Evolutionary conservation across 2,113 vertebrate species (phyloP).

Genomic region (Actinemys pallida): DNA sequence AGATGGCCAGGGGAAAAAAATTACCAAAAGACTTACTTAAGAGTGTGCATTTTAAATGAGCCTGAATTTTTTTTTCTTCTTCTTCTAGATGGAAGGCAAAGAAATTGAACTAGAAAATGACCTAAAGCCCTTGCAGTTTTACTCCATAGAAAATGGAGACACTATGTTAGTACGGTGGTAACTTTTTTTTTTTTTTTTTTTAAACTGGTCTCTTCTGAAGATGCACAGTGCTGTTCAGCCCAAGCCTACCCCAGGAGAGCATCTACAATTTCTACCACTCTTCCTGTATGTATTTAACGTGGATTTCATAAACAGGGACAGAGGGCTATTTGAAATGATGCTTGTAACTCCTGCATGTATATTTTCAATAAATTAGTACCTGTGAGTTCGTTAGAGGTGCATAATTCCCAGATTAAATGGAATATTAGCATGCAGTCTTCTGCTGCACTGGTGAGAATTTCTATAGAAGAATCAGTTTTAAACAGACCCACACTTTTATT

Average conservation of each 20-base stretch:
- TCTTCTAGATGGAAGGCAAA: slow-evolving; percentile 83
- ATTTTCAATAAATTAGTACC: neutral
- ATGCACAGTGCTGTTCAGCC: neutral
- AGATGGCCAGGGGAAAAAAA: neutral
- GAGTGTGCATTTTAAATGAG: neutral
- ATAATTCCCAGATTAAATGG: neutral
- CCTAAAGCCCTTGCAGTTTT: slow-evolving; percentile 91
- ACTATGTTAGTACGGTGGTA: slow-evolving; percentile 91
- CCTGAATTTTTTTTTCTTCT: slow-evolving; percentile 28
- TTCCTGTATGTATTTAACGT: neutral
- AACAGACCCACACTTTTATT: neutral
- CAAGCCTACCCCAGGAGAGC: neutral
- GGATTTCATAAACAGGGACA: fast-evolving
- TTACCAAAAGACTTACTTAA: neutral
- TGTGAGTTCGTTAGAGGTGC: neutral
- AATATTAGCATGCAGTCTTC: neutral
- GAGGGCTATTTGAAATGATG: neutral
- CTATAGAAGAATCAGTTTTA: neutral
- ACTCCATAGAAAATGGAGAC: slow-evolving; percentile 92
- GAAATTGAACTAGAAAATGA: slow-evolving; percentile 93
- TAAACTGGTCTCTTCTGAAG: too few relatives aligned
- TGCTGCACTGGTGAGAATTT: fast-evolving
- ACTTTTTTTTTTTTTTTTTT: neutral
- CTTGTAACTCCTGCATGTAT: neutral
- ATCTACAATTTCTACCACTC: neutral